Evolutionary conservation across 1,140 invertebrate genomes (phyloP).

Genomic region (Oncopodura yosiiana): DNA sequence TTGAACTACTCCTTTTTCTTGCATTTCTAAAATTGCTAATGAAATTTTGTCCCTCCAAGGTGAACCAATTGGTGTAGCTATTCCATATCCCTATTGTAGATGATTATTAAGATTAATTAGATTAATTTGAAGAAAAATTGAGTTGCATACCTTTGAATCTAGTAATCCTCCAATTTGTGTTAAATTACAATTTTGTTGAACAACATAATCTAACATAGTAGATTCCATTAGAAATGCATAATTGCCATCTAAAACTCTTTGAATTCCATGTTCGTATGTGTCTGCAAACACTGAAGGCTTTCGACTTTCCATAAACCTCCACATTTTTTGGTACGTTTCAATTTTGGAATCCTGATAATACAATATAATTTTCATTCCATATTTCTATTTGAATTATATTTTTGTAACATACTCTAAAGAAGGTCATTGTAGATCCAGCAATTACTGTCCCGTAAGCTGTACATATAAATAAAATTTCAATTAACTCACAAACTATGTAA

Average conservation of each 20-base stretch:
- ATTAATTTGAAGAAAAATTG: constrained; percentile 44
- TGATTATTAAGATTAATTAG: not conserved
- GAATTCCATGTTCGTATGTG: constrained; percentile 67
- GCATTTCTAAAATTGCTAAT: constrained; percentile 61
- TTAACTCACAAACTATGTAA: too few species aligned
- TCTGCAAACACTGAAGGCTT: constrained; percentile 61
- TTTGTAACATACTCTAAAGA: constrained; percentile 55
- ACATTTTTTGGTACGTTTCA: constrained; percentile 78
- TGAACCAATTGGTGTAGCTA: constrained; percentile 45
- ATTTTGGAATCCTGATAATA: constrained; percentile 62
- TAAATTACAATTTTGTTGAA: constrained; percentile 82
- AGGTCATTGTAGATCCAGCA: constrained; percentile 68
- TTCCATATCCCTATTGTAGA: not conserved
- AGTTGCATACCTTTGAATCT: constrained; percentile 65
- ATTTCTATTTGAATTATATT: not conserved
- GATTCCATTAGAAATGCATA: constrained; percentile 95
- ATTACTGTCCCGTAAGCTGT: constrained; percentile 69
- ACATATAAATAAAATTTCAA: too few species aligned
- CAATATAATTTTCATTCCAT: not conserved
- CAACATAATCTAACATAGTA: constrained; percentile 79
- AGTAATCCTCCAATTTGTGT: constrained; percentile 85
- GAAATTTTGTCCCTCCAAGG: constrained; percentile 66
- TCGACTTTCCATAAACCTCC: constrained; percentile 68
- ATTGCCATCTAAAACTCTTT: constrained; percentile 61
- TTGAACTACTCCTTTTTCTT: constrained; percentile 62